Evolutionary conservation across 2,113 vertebrate species (phyloP).

Genomic region (Beaufortia kweichowensis): DNA sequence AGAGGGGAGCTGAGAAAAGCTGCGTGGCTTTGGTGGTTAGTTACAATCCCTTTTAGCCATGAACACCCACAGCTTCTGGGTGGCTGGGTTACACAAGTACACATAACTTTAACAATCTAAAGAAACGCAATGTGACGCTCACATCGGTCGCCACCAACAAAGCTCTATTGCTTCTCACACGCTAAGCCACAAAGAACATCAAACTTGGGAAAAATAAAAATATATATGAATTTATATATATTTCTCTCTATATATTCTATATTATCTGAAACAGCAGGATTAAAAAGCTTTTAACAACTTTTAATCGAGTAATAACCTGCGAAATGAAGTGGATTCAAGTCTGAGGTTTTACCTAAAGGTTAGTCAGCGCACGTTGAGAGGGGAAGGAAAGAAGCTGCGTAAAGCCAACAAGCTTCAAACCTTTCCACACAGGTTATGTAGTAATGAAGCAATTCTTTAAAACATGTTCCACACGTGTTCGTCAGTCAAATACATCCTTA

Average conservation of each 20-base stretch:
- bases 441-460: slow-evolving; percentile 69
- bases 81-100: slow-evolving; percentile 53
- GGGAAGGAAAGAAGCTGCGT: slow-evolving; percentile 50
- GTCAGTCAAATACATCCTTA: slow-evolving; percentile 73
- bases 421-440: slow-evolving; percentile 71
- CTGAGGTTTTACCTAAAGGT: slow-evolving; percentile 49
- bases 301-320: slow-evolving; percentile 57
- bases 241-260: slow-evolving; percentile 65
- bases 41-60: slow-evolving; percentile 77
- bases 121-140: slow-evolving; percentile 12
- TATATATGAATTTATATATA: slow-evolving; percentile 57
- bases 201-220: slow-evolving; percentile 73
- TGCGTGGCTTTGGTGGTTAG: slow-evolving; percentile 67
- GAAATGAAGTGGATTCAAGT: slow-evolving; percentile 68
- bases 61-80: slow-evolving; percentile 76
- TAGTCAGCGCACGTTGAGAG: slow-evolving; percentile 16
- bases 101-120: slow-evolving; percentile 35
- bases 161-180: slow-evolving; percentile 66
- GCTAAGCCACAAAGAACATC: slow-evolving; percentile 79
- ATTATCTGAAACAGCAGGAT: slow-evolving; percentile 68
- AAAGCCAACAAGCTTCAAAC: slow-evolving; percentile 61
- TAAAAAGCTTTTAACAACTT: slow-evolving; percentile 68
- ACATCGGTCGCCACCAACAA: slow-evolving; percentile 2
- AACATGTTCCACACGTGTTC: slow-evolving; percentile 63
- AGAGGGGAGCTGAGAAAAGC: slow-evolving; percentile 69